These are phyloP conservation scores for Drosophila rellima DNA, from an alignment of 2,888 invertebrate genomes.

Conservation along the genomic window DNA sequence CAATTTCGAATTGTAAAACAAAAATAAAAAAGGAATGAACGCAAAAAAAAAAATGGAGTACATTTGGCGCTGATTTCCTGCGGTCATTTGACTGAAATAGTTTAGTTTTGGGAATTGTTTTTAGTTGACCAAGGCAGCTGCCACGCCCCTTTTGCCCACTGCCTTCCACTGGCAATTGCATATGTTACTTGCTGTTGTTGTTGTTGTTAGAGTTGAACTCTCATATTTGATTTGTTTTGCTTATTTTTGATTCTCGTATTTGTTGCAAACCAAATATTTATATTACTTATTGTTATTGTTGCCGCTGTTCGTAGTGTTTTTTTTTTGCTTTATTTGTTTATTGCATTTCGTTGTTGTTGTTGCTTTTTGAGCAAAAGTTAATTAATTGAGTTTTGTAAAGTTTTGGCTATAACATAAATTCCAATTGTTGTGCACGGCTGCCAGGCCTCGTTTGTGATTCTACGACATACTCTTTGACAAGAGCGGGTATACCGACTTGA, in stretches of 20 bases:
- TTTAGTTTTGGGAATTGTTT: constrained; percentile 64
- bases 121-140: constrained; percentile 24
- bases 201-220: constrained; percentile 14
- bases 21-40: constrained; percentile 2
- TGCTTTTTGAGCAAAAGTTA: constrained; percentile 73
- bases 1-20: constrained; percentile 20
- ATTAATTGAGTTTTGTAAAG: constrained; percentile 81
- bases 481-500: constrained; percentile 16
- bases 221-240: constrained; percentile 47
- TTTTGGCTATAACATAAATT: constrained; percentile 79
- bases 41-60: constrained; percentile 26
- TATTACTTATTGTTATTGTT: constrained; percentile 64
- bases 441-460: constrained; percentile 19
- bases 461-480: constrained; percentile 4
- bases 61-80: constrained; percentile 71
- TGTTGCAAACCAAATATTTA: constrained; percentile 63
- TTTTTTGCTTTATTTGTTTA: constrained; percentile 50
- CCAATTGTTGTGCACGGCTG: constrained; percentile 65
- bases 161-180: not conserved
- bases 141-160: not conserved
- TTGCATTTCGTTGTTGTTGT: constrained; percentile 18
- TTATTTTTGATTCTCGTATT: constrained; percentile 50
- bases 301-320: constrained; percentile 23
- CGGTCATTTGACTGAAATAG: constrained; percentile 59
- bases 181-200: constrained; percentile 8